Percentiles rank a stretch among this genome's conserved stretches.
Conservation (phyloP, 2,113 vertebrate species). For the Paedocypris sp. region DNA sequence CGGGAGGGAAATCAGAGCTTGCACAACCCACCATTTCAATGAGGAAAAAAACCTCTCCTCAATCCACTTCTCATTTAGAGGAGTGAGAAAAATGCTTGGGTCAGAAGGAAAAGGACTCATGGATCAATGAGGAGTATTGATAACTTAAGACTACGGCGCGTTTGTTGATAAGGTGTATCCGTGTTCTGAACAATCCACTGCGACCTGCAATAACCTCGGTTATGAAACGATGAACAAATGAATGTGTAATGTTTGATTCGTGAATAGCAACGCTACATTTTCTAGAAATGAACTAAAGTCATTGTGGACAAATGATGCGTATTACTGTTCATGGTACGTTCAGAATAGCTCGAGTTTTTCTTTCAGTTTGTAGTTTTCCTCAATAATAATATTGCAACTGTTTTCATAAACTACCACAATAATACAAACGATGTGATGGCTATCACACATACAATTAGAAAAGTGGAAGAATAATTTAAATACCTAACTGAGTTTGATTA, state of each 20-base stretch:
- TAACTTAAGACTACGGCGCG: not conserved
- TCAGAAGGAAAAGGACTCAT: slow-evolving; percentile 7
- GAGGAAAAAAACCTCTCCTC: not conserved
- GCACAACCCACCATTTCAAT: not conserved
- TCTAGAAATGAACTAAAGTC: too few species aligned
- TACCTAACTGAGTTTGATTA: too few species aligned
- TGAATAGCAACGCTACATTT: too few species aligned
- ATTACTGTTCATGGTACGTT: too few species aligned
- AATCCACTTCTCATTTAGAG: slow-evolving; percentile 6
- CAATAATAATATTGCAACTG: too few species aligned
- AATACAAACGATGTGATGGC: too few species aligned
- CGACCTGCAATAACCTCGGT: not conserved
- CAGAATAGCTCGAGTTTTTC: too few species aligned
- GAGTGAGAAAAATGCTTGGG: slow-evolving; percentile 15
- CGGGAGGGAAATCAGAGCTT: not conserved
- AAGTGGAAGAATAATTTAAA: too few species aligned
- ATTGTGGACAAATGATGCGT: too few species aligned
- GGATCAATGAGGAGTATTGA: slow-evolving; percentile 14
- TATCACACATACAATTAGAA: too few species aligned
- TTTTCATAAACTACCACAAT: too few species aligned
- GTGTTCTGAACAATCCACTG: not conserved
- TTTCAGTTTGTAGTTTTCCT: too few species aligned
- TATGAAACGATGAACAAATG: not conserved
- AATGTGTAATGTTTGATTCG: not conserved
- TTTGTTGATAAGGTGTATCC: slow-evolving; percentile 2